phyloP scores from a whole-genome alignment of 2,113 vertebrate genomes.

The Baryphthengus martii region DNA sequence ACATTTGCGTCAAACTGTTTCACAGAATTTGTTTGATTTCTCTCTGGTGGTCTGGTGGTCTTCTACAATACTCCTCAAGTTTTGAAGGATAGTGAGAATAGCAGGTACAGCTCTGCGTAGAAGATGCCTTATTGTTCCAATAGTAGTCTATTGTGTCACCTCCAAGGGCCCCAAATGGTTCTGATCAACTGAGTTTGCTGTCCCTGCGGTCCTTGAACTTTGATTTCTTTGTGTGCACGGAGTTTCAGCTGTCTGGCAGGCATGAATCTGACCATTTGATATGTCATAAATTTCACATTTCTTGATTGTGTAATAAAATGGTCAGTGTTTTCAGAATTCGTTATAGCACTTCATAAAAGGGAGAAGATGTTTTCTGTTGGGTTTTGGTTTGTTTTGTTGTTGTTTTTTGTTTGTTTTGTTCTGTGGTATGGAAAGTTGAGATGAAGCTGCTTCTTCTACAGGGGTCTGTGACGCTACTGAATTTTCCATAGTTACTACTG shows the following conservation, averaged over 20 bases:
- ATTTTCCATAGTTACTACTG: neutral
- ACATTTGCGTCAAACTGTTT: neutral
- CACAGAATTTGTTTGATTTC: neutral
- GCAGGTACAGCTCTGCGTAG: neutral
- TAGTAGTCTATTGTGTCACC: no score
- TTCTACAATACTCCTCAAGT: accelerated
- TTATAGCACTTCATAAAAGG: neutral
- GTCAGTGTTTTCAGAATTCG: neutral
- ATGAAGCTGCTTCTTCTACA: neutral
- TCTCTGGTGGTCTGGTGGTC: neutral
- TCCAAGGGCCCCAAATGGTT: neutral
- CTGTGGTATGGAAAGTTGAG: neutral
- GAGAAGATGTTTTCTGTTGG: neutral
- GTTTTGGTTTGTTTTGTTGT: neutral
- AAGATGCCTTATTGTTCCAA: neutral
- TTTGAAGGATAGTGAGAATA: neutral
- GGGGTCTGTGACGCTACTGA: neutral
- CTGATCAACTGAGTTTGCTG: neutral
- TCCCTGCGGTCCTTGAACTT: neutral
- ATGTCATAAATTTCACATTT: neutral
- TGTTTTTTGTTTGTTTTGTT: neutral
- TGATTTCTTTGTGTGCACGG: neutral
- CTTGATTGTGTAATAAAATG: neutral
- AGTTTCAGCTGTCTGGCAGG: neutral
- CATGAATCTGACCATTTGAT: neutral